Percentiles rank a stretch among this genome's conserved stretches.
Conservation (phyloP, 2,888 invertebrate species). For the Acrobasis suavella region DNA sequence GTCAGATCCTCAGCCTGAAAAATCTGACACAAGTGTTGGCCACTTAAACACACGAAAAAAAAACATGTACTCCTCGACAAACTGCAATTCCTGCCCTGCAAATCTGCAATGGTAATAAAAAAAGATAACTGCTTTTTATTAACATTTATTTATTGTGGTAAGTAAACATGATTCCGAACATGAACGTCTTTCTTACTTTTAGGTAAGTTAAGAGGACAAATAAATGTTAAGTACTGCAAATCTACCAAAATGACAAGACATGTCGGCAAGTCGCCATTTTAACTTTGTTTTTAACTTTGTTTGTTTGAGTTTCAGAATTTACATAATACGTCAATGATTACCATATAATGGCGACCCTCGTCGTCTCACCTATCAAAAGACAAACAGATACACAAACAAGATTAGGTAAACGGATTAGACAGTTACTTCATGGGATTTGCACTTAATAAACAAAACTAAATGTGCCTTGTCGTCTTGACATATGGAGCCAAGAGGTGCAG, state of each 20-base stretch:
- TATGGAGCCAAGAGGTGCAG: too few species aligned
- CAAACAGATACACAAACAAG: constrained; percentile 1
- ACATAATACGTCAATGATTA: constrained; percentile 10
- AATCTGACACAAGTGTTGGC: too few species aligned
- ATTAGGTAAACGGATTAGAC: not conserved
- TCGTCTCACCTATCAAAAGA: not conserved
- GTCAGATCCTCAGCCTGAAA: too few species aligned
- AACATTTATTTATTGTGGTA: too few species aligned
- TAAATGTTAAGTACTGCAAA: not conserved
- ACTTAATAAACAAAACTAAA: not conserved
- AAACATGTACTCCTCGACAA: too few species aligned
- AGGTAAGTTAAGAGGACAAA: not conserved
- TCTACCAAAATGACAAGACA: not conserved
- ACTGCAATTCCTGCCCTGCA: too few species aligned
- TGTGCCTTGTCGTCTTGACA: too few species aligned
- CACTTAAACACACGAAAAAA: too few species aligned
- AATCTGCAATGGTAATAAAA: too few species aligned
- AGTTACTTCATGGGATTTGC: not conserved
- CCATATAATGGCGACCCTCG: constrained; percentile 9
- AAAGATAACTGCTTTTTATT: too few species aligned
- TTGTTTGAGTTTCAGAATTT: constrained; percentile 1
- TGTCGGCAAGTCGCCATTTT: not conserved
- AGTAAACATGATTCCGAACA: too few species aligned
- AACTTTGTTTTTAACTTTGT: not conserved
- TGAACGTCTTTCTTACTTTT: not conserved